These are phyloP conservation scores for Pelvicachromis taeniatus DNA, from an alignment of 2,113 vertebrate species.

Conservation along the genomic window DNA sequence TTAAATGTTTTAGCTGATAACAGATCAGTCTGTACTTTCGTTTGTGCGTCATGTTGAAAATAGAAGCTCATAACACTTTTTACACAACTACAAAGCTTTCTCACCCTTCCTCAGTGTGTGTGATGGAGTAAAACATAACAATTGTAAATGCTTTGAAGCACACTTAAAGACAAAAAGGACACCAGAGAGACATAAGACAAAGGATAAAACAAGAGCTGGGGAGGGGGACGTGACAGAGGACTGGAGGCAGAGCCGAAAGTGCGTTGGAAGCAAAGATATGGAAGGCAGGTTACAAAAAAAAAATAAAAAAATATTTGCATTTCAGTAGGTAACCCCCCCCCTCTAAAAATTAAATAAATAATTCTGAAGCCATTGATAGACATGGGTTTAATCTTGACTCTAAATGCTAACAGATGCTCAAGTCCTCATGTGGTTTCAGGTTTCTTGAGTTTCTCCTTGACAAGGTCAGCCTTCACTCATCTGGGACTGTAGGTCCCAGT, in stretches of 20 bases:
- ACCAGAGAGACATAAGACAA: neutral
- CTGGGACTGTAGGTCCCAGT: conserved; percentile 49
- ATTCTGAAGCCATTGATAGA: neutral
- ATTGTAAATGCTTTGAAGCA: neutral
- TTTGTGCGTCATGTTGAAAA: neutral
- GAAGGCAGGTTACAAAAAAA: neutral
- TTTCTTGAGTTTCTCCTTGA: conserved; percentile 39
- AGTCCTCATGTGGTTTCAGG: conserved; percentile 1
- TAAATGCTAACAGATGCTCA: neutral
- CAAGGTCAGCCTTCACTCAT: conserved; percentile 36
- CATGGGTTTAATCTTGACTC: neutral
- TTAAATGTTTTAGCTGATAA: neutral
- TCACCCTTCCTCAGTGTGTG: conserved; percentile 1
- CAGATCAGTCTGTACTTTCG: neutral
- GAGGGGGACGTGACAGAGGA: neutral
- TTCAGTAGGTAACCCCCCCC: no score
- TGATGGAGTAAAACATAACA: neutral
- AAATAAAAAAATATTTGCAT: neutral
- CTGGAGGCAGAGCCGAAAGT: neutral
- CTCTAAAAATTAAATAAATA: neutral
- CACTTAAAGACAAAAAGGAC: neutral
- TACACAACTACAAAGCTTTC: neutral
- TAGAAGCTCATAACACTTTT: neutral
- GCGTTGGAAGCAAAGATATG: neutral
- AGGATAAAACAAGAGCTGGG: neutral